Evolutionary conservation across 2,797 vertebrate genomes (phyloP), one percentile per base, ranked within the genome.

Genomic region (Chiropotes sagulatus): DNA sequence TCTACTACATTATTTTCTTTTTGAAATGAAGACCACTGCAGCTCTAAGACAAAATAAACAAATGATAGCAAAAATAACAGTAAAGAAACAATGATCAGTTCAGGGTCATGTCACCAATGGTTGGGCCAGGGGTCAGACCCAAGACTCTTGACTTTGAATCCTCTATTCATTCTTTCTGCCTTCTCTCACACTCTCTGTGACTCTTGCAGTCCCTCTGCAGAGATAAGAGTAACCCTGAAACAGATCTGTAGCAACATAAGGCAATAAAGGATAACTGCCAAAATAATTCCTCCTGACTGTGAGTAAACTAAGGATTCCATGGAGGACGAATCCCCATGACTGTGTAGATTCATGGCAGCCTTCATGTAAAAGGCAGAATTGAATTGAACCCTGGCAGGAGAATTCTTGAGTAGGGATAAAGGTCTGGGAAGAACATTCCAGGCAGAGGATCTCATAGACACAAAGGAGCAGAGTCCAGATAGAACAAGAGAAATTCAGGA

Each of bases 271-370:
- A 8, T 36, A 46, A 76, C 54, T 10, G 12, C 24, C 64, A 39
- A 73, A 64, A 39, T 64, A 54, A 79, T 33, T 39, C 39, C 28
- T 83, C 36, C 28, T 39, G 14, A 5, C 41, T n/a, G 30, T 2
- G 22, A 24, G 5, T 24, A 2, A 3, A 8, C 3, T 5, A 26
- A 73, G 22, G 24, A 33, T 28, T 61, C 33, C 73, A 52, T 0
- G 0, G 14, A 33, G 19, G 3, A 7, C 4, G 36, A 12, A 10
- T 46, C 36, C 13, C 26, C 0, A 0, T 5, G 17, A 24, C 20
- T 54, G 24, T 26, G 2, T 6, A 19, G 13, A 24, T 20, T 46
- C 52, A 13, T 1, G 48, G 36, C 11, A 28, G 20, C 17, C 41
- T 73, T 46, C 26, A 36, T 11, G 24, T 58, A 50, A 92, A 41